Evolutionary conservation across 2,797 vertebrate genomes (phyloP), one percentile per base, ranked within the genome.

Genomic region (Xiphorhynchus erythropygius): DNA sequence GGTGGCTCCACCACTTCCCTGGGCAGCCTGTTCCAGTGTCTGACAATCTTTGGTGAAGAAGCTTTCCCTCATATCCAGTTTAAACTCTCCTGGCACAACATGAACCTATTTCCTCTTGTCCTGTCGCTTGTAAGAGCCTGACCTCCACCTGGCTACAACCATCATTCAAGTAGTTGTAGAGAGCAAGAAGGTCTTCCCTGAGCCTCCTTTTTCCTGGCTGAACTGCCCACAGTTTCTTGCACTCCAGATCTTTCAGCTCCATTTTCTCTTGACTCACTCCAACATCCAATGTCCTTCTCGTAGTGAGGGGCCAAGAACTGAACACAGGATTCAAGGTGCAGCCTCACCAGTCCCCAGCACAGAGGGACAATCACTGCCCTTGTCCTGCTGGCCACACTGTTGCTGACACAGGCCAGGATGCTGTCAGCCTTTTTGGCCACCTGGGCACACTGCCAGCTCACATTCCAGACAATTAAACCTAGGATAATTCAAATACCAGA

Each of bases 401-500:
- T 46, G 41, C 46, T 37, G 10, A 27, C 53, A 71, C 53, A 33
- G 62, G 41, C 35, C 53, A 55, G 59, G n/a, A 55, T 65, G 35
- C 46, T 49, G 59, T 27, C 18, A 18, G 32, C 60, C n/a, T 44
- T 47, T 59, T 27, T 37, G 42, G 60, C 42, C 53, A 49, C 32
- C 28, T 42, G 27, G 23, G 27, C 52, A 33, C 41, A 17, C 27
- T 16, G 24, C 41, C 47, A 59, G 33, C 19, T 82, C 33, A 28
- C 4, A 35, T 25, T 82, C 55, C 67, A 84, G 39, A 49, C 1
- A 1, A 27, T 22, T 76, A 87, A 90, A 64, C 24, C 41, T 0
- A 0, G 30, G 42, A 69, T 94, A 94, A 95, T 90, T 70, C 77
- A 74, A 91, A 79, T 5, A 49, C n/a, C 80, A 89, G 86, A 73